Evolutionary conservation across 2,888 invertebrate genomes (phyloP).

Genomic region (Apeira syringaria): DNA sequence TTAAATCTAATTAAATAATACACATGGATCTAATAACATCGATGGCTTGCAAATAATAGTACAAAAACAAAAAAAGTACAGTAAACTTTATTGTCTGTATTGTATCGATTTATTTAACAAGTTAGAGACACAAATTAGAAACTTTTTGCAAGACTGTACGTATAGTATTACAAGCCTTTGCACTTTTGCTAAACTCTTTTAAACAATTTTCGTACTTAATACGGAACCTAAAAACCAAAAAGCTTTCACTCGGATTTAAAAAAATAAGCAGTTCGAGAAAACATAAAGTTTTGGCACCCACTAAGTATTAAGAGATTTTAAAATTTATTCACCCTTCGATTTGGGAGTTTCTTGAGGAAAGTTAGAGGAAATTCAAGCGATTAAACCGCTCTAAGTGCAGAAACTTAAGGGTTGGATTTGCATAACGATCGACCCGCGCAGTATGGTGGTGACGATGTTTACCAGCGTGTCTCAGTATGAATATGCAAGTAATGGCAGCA

Average conservation of each 20-base stretch:
- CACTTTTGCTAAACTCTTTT: no score
- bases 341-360: slow-evolving; percentile 61
- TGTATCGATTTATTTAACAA: no score
- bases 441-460: slow-evolving; percentile 33
- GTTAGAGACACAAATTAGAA: no score
- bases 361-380: slow-evolving; percentile 71
- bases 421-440: slow-evolving; percentile 60
- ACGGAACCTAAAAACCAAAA: slow-evolving; percentile 35
- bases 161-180: no score
- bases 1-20: no score
- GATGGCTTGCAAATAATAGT: no score
- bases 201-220: no score
- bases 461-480: slow-evolving; percentile 22
- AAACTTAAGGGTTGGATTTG: slow-evolving; percentile 78
- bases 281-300: slow-evolving; percentile 71
- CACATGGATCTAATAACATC: no score
- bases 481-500: slow-evolving; percentile 25
- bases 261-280: slow-evolving; percentile 50
- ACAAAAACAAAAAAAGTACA: no score
- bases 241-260: slow-evolving; percentile 58
- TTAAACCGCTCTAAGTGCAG: slow-evolving; percentile 69
- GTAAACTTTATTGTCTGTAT: no score
- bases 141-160: no score
- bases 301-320: slow-evolving; percentile 76
- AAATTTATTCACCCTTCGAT: slow-evolving; percentile 82